phyloP scores from a whole-genome alignment of 1,140 invertebrate genomes.

The Bradysia coprophila region DNA sequence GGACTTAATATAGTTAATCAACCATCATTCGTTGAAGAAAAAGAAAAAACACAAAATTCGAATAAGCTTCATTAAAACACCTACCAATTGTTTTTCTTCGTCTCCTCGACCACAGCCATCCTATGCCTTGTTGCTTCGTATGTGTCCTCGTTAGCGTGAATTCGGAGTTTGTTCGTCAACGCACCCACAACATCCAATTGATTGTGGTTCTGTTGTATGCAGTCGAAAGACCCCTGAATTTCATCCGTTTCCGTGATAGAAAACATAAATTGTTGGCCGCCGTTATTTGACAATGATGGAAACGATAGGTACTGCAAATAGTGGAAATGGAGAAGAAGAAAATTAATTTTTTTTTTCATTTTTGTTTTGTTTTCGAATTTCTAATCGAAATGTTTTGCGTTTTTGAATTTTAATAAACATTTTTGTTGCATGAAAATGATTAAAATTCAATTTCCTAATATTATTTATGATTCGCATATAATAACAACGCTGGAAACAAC shows the following conservation, averaged over 20 bases:
- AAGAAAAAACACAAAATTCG: too few species aligned
- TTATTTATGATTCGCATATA: too few species aligned
- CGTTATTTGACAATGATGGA: conserved; percentile 1
- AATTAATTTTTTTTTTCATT: too few species aligned
- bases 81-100: conserved; percentile 83
- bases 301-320: conserved; percentile 4
- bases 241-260: conserved; percentile 20
- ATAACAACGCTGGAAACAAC: too few species aligned
- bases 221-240: conserved; percentile 65
- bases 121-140: conserved; percentile 77
- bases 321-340: neutral
- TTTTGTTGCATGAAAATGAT: too few species aligned
- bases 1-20: too few species aligned
- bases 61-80: too few species aligned
- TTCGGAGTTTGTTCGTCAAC: conserved; percentile 65
- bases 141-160: conserved; percentile 86
- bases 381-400: too few species aligned
- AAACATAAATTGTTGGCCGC: conserved; percentile 19
- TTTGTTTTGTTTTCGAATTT: too few species aligned
- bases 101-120: conserved; percentile 75
- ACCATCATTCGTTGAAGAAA: too few species aligned
- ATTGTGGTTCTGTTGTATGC: conserved; percentile 52
- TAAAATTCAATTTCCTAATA: too few species aligned
- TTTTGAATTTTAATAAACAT: too few species aligned
- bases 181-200: conserved; percentile 62